Evolutionary conservation across 2,113 vertebrate genomes (phyloP), one percentile per base, ranked within the genome.

Genomic region (Burhinus oedicnemus): DNA sequence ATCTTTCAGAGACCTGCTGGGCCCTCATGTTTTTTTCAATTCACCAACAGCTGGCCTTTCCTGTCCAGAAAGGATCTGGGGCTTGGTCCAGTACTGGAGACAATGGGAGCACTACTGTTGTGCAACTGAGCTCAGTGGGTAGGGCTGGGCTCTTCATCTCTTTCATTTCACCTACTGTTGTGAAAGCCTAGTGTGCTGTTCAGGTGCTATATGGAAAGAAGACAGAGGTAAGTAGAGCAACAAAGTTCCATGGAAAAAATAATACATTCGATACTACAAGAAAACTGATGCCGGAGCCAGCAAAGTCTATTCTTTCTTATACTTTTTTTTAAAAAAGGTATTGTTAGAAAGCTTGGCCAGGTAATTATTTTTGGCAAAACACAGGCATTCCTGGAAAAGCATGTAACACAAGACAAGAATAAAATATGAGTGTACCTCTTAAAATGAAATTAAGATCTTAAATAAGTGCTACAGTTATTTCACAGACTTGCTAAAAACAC

Each of bases 151-250:
- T 58, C 38, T 74, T 89, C 4, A 21, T 57, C 85, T 83, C n/a
- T 51, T 97, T 96, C 42, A 89, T 90, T 95, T 88, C 80, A 93
- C 70, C 57, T 91, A 78, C 72, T 91, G 64, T 80, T 83, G 17
- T 89, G 82, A 93, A 96, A 94, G 68, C 30, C 54, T 76, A 75
- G 51, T 62, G 55, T 71, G 36, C 52, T 91, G 85, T 86, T 95
- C 81, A 90, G 84, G 57, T 45, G 27, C 1, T 11, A 91, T 88
- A 93, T 4, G 91, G 80, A 97, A 97, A 96, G 57, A 95, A 96
- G 91, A 87, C 94, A 89, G 51, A 95, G 80, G 47, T 90, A 96
- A 74, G 55, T 29, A 60, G 30, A 84, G 52, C 87, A 95, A 94
- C 26, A 77, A 96, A 97, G 69, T 95, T 97, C 91, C 57, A 54